Evolutionary conservation across 2,113 vertebrate species (phyloP), one percentile per base, ranked within the genome.

Genomic region (Entomyzon cyanotis): DNA sequence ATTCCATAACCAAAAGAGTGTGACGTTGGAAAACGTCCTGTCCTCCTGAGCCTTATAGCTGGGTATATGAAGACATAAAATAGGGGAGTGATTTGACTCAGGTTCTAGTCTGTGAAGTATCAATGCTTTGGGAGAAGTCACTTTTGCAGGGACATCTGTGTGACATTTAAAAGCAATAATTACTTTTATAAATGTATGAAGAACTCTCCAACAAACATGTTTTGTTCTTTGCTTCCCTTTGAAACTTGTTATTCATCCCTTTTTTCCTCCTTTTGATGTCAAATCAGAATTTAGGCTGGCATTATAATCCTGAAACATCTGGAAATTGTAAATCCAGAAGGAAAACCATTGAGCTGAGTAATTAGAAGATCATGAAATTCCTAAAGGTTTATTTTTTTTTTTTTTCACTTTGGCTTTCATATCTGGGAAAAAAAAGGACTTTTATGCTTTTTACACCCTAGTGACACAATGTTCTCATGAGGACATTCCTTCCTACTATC

Each of bases 381-480:
- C 49, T 91, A 75, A 94, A 94, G 21, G 31, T 69, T 78, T n/a
- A 15, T 74, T 94, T 92, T 92, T 96, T 73, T n/a, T n/a, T n/a
- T n/a, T 47, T 47, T 47, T 47, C 39, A 71, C 15, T 77, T 91
- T 90, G 75, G n/a, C 49, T 81, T 86, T 94, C 50, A 50, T 56
- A 86, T 88, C 67, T 84, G 55, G 52, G 37, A 17, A 93, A 67
- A 46, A 25, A 31, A 41, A 71, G 28, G 19, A 41, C n/a, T 93
- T 89, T 68, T 74, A 50, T 89, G 44, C 44, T 89, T 93, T 80
- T 65, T 88, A 58, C 15, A 37, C 24, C 19, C n/a, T 65, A 92
- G 71, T 92, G 83, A 94, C 80, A 73, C 55, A 80, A 79, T 63
- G 33, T 95, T 94, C 86, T 95, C 4, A 4, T 8, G 19, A 95